Base-by-base conservation (phyloP, 2,888 invertebrate genomes). In the Bimastos eiseni region DNA sequence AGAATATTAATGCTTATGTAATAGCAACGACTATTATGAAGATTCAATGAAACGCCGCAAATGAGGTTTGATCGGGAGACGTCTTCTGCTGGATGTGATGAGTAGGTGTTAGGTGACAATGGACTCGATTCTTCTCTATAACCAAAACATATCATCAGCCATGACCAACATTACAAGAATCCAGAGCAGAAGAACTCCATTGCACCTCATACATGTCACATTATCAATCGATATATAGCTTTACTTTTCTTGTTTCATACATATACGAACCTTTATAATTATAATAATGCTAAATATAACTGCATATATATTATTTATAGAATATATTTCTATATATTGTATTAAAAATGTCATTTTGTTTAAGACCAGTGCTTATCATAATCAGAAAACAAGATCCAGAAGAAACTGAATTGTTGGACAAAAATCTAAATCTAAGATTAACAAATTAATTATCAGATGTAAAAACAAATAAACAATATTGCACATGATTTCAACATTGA, bases 401-500 rank as follows among this genome's bases (percentile, higher is more conserved):
- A 70, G 70, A 8, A n/a, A 70, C 70, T 8, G 70, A 21, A 15
- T 13, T 30, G 30, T 70, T n/a, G n/a, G n/a, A n/a, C 70, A 70
- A n/a, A n/a, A n/a, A 70, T 70, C n/a, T 30, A 70, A 70, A 70
- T 70, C 70, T 70, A 70, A 8, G 30, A 70, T 70, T 70, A 70
- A 30, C 70, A 70, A 30, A n/a, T 49, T 41, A n/a, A 11, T 11
- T 70, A 70, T 70, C n/a, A 70, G 55, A 55, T 8, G 30, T n/a
- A 70, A 70, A 70, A 70, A 70, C 49, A 70, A 30, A 70, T 70
- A 30, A 70, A 70, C 70, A 70, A 70, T 70, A 70, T 70, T 70
- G 70, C 70, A 70, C 70, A 70, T n/a, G 70, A 70, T 70, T 70
- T 70, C 70, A 70, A 70, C 70, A n/a, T 70, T n/a, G 13, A 70